Percentiles rank a stretch among this genome's conserved stretches.
Evolutionary conservation across 2,797 vertebrate genomes (phyloP).

Genomic region (Crenichthys baileyi): DNA sequence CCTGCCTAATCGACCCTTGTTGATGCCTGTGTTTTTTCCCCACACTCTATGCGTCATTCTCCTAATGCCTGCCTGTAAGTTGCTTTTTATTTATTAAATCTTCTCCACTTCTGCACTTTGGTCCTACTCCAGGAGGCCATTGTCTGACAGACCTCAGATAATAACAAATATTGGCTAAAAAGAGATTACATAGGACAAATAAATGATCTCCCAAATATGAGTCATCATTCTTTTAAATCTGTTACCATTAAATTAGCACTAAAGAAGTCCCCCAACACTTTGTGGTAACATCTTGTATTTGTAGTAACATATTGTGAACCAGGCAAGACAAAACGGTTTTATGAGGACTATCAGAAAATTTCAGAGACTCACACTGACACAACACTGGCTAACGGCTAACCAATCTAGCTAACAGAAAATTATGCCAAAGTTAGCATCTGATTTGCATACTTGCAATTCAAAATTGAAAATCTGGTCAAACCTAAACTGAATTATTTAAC

Average conservation of each 20-base stretch:
- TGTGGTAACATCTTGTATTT: too few relatives aligned
- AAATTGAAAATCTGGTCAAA: neutral
- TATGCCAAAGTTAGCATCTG: neutral
- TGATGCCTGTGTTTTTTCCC: too few relatives aligned
- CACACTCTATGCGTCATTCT: too few relatives aligned
- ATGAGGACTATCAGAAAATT: neutral
- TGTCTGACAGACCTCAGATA: too few relatives aligned
- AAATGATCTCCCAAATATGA: neutral
- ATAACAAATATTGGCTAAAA: neutral
- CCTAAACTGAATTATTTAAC: neutral
- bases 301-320: too few relatives aligned
- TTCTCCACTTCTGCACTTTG: too few relatives aligned
- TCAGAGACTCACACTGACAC: neutral
- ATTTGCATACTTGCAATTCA: neutral
- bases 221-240: neutral
- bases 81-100: too few relatives aligned
- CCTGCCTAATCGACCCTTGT: too few relatives aligned
- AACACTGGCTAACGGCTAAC: neutral
- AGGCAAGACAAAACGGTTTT: neutral
- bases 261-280: neutral
- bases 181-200: neutral
- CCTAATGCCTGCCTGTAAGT: too few relatives aligned
- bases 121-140: too few relatives aligned
- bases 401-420: neutral
- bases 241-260: neutral